Evolutionary conservation across 2,797 vertebrate species (phyloP).

Genomic region (Brotula barbata): DNA sequence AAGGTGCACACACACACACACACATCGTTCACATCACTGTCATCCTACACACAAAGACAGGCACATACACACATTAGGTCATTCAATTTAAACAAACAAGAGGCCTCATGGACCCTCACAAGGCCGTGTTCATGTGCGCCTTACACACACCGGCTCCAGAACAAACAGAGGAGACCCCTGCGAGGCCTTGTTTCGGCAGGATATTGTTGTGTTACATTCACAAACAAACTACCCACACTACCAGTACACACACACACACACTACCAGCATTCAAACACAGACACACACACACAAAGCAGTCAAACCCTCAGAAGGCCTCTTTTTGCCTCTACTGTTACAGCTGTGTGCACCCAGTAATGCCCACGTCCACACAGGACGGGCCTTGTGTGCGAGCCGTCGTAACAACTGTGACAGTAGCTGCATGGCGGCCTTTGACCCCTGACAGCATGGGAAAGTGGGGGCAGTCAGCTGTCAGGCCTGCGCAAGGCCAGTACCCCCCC

Average conservation of each 20-base stretch:
- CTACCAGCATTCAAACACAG: conserved; percentile 21
- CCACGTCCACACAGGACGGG: conserved; percentile 65
- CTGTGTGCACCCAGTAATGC: conserved; percentile 41
- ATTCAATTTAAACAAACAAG: conserved; percentile 64
- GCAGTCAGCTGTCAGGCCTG: conserved; percentile 76
- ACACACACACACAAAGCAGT: conserved; percentile 5
- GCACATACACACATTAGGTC: conserved; percentile 22
- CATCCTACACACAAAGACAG: background rate
- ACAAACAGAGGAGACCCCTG: conserved; percentile 16
- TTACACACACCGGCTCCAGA: conserved; percentile 11
- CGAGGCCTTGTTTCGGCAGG: conserved; percentile 22
- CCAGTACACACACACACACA: conserved; percentile 35
- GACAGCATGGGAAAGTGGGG: conserved; percentile 81
- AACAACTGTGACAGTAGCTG: conserved; percentile 78
- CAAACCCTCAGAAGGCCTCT: conserved; percentile 27
- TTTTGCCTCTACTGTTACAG: conserved; percentile 50
- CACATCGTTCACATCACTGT: conserved; percentile 1
- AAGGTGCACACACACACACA: conserved; percentile 20
- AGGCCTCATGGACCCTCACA: conserved; percentile 50
- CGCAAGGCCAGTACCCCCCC: conserved; percentile 30
- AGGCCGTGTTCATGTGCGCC: conserved; percentile 41
- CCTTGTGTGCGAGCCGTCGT: conserved; percentile 68
- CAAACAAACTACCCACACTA: conserved; percentile 29
- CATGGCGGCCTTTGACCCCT: conserved; percentile 67
- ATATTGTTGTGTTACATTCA: conserved; percentile 42